phyloP scores from a whole-genome alignment of 2,888 invertebrate genomes.

The Micropterix aruncella region DNA sequence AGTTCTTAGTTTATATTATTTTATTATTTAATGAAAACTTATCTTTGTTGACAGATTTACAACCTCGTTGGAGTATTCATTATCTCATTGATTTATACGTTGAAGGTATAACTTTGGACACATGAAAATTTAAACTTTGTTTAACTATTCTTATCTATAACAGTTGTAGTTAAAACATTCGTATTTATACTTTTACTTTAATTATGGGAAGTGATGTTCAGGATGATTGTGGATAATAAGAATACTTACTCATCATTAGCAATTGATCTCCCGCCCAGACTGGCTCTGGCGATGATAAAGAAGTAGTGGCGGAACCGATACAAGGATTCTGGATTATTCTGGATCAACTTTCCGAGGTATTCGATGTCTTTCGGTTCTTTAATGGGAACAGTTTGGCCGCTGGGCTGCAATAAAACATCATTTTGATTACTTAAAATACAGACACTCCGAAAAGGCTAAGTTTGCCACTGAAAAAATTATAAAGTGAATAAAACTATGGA shows the following conservation, averaged over 20 bases:
- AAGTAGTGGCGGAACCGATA: constrained; percentile 40
- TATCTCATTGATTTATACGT: too few relatives aligned
- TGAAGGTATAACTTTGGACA: too few relatives aligned
- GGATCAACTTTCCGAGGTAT: constrained; percentile 39
- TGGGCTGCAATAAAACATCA: too few relatives aligned
- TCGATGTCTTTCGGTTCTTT: constrained; percentile 31
- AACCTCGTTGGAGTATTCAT: too few relatives aligned
- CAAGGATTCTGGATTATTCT: constrained; percentile 35
- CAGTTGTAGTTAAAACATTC: too few relatives aligned
- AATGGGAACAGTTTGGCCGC: constrained; percentile 23
- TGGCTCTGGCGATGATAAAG: constrained; percentile 33
- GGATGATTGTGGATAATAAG: background rate
- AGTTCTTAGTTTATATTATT: too few relatives aligned
- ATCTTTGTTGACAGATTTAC: too few relatives aligned
- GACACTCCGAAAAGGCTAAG: background rate
- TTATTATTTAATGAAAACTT: too few relatives aligned
- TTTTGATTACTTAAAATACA: constrained; percentile 3
- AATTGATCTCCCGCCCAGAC: constrained; percentile 22
- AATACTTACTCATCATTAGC: constrained; percentile 19
- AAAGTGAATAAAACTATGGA: background rate
- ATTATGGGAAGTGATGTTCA: too few relatives aligned
- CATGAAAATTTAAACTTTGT: too few relatives aligned
- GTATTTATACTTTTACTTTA: too few relatives aligned
- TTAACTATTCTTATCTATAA: too few relatives aligned
- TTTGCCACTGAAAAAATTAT: background rate